These are phyloP conservation scores for Microplitis manilae DNA, from an alignment of 2,888 invertebrate genomes.

Conservation along the genomic window DNA sequence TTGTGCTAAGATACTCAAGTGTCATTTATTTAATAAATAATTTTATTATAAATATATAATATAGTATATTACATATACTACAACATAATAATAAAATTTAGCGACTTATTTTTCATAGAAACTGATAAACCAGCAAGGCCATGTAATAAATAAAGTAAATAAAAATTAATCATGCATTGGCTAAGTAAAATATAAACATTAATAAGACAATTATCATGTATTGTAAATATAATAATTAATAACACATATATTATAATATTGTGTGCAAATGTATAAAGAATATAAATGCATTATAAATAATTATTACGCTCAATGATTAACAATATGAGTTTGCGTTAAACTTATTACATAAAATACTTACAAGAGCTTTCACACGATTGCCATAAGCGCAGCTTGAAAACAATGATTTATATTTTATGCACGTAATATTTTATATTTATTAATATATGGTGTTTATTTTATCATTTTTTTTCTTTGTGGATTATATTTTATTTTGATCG, in stretches of 20 bases:
- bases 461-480: background rate
- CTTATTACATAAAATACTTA: slow-evolving; percentile 57
- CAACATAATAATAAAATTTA: background rate
- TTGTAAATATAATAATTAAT: too few species aligned
- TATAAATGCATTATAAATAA: slow-evolving; percentile 27
- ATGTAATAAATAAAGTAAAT: background rate
- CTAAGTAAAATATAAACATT: background rate
- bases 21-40: too few species aligned
- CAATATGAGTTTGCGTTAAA: slow-evolving; percentile 27
- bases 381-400: slow-evolving; percentile 65
- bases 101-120: background rate
- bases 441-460: slow-evolving; percentile 6
- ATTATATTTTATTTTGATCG: background rate
- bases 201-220: background rate
- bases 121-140: background rate
- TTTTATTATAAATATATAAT: background rate
- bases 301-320: slow-evolving; percentile 17
- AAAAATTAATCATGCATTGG: background rate
- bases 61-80: background rate
- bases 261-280: background rate
- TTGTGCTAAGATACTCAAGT: too few species aligned
- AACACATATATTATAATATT: background rate
- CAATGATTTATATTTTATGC: slow-evolving; percentile 41
- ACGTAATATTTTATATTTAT: slow-evolving; percentile 24
- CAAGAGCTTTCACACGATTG: slow-evolving; percentile 54